phyloP scores from a whole-genome alignment of 1,140 invertebrate genomes.

The Mactra quadrangularis region DNA sequence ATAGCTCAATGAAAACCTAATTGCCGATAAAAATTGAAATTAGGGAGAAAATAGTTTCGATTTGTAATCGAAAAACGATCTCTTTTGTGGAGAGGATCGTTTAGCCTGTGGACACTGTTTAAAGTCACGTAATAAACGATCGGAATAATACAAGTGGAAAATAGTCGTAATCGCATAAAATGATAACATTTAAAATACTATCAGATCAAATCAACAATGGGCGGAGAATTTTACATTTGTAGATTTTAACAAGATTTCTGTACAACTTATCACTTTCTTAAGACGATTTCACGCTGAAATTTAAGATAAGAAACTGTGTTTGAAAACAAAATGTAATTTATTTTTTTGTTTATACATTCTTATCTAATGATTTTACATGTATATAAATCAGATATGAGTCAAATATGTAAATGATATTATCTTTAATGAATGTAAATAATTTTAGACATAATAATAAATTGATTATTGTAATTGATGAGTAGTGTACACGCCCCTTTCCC shows the following conservation, averaged over 20 bases:
- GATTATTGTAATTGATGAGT: too few relatives aligned
- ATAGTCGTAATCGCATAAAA: constrained; percentile 12
- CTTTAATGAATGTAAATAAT: too few relatives aligned
- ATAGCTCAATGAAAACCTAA: constrained; percentile 16
- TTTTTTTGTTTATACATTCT: too few relatives aligned
- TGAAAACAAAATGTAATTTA: too few relatives aligned
- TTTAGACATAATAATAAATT: too few relatives aligned
- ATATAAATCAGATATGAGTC: too few relatives aligned
- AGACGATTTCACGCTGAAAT: too few relatives aligned
- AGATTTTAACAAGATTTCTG: constrained; percentile 49
- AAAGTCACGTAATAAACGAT: constrained; percentile 36
- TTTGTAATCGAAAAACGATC: constrained; percentile 24
- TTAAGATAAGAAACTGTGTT: too few relatives aligned
- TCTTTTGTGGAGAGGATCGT: not conserved
- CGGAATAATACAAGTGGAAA: constrained; percentile 29
- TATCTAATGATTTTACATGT: too few relatives aligned
- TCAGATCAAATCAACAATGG: constrained; percentile 27
- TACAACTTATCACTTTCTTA: constrained; percentile 29
- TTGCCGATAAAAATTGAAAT: constrained; percentile 44
- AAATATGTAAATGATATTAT: too few relatives aligned
- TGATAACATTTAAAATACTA: constrained; percentile 36
- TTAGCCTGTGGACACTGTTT: constrained; percentile 12
- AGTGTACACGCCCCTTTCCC: too few relatives aligned
- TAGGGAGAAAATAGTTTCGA: constrained; percentile 1
- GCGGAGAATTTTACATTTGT: constrained; percentile 55